Evolutionary conservation across 2,797 vertebrate species (phyloP).

Genomic region (Falco rusticolus): DNA sequence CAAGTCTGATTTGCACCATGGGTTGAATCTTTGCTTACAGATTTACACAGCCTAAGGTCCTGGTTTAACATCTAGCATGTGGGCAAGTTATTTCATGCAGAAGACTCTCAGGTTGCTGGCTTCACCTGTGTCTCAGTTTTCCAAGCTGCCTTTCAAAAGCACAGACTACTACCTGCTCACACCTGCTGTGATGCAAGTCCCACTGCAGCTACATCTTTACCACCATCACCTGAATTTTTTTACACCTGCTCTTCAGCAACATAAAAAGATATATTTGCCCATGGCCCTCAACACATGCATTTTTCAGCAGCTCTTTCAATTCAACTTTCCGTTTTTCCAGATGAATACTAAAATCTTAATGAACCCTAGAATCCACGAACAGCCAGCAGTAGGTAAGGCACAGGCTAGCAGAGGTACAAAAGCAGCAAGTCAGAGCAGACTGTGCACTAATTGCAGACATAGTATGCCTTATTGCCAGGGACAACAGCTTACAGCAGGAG

Average conservation of each 20-base stretch:
- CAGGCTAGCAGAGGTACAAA: conserved; percentile 22
- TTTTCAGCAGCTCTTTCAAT: not conserved
- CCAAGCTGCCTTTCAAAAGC: not conserved
- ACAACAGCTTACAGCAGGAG: conserved; percentile 61
- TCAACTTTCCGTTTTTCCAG: not conserved
- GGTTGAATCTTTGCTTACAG: not conserved
- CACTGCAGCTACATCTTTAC: not conserved
- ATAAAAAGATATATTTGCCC: not conserved
- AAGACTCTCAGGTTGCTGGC: not conserved
- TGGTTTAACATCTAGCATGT: not conserved
- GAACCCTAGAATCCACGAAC: not conserved
- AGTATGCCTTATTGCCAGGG: conserved; percentile 59
- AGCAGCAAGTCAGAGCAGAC: conserved; percentile 37
- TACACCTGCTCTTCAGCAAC: not conserved
- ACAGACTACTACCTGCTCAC: not conserved
- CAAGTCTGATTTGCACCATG: not conserved
- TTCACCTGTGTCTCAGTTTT: not conserved
- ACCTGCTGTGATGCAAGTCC: not conserved
- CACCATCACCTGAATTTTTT: not conserved
- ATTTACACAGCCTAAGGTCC: not conserved
- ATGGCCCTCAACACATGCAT: not conserved
- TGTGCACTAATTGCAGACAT: conserved; percentile 42
- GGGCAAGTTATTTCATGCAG: not conserved
- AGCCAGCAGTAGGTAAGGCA: not conserved
- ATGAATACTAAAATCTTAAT: not conserved